A percentile compares a stretch with the other conserved stretches of the same genome.
Conservation (phyloP, 2,113 vertebrate species). For the Sinocyclocheilus grahami region DNA sequence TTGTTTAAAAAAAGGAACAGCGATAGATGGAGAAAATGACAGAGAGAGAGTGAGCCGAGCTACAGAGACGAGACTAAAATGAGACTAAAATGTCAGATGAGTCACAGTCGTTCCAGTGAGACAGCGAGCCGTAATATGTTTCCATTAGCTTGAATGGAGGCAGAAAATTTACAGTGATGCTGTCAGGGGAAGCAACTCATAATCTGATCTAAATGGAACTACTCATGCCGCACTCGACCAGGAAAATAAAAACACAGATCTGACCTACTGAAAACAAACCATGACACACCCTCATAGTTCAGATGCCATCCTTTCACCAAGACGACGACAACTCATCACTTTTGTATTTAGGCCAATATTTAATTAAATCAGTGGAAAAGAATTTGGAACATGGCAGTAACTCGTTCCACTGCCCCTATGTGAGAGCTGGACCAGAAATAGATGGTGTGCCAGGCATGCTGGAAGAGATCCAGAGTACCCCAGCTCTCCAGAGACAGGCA, state of each 20-base stretch:
- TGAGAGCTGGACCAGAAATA: constrained; percentile 57
- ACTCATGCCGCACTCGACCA: background rate
- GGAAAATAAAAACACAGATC: background rate
- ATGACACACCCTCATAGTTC: background rate
- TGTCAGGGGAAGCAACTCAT: constrained; percentile 60
- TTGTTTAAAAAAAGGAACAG: constrained; percentile 19
- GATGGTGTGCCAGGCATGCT: constrained; percentile 38
- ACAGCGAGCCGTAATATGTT: constrained; percentile 66
- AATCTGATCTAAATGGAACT: constrained; percentile 59
- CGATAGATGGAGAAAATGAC: constrained; percentile 4
- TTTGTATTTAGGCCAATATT: constrained; percentile 33
- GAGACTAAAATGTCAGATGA: constrained; percentile 74
- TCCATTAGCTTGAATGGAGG: constrained; percentile 52
- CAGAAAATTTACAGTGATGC: constrained; percentile 64
- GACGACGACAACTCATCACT: background rate
- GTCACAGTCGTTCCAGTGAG: constrained; percentile 69
- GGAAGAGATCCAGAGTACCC: constrained; percentile 33
- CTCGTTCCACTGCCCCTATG: constrained; percentile 47
- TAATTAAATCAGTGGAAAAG: constrained; percentile 56
- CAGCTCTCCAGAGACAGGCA: constrained; percentile 13
- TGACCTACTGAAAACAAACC: background rate
- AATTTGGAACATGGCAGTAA: constrained; percentile 40
- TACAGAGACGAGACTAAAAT: constrained; percentile 28
- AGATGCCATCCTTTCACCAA: background rate
- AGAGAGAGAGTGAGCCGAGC: background rate